Evolutionary conservation across 2,888 invertebrate genomes (phyloP).

Genomic region (Teleiodes luculella): DNA sequence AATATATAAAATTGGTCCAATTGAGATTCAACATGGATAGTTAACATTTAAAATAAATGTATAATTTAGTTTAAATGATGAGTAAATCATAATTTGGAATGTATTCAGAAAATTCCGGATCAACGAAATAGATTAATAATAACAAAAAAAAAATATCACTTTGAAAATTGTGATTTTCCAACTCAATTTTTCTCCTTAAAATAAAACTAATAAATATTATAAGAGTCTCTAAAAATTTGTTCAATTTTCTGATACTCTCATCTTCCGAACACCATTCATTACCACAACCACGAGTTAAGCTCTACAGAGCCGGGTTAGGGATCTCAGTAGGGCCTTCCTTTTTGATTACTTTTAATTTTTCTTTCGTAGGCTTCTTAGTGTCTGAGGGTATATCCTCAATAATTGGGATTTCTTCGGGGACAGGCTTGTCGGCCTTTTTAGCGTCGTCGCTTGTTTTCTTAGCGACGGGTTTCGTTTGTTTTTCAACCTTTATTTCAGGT

Average conservation of each 20-base stretch:
- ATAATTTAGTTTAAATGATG: not conserved
- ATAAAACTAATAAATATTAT: not conserved
- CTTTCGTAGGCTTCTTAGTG: conserved; percentile 70
- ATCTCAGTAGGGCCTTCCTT: conserved; percentile 76
- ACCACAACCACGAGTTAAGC: not conserved
- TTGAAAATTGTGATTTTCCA: too few relatives aligned
- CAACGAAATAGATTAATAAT: not conserved
- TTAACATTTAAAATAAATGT: not conserved
- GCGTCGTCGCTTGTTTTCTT: conserved; percentile 14
- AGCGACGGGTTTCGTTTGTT: not conserved
- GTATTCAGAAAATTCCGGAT: not conserved
- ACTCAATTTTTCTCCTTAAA: too few relatives aligned
- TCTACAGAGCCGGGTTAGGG: conserved; percentile 53
- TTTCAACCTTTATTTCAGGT: not conserved
- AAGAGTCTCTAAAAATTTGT: not conserved
- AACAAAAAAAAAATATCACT: too few relatives aligned
- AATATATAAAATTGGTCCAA: conserved; percentile 1
- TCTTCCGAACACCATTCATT: not conserved
- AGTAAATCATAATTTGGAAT: not conserved
- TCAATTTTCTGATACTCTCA: not conserved
- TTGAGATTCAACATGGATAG: not conserved
- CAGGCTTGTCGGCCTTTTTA: conserved; percentile 20
- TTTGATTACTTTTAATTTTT: conserved; percentile 80
- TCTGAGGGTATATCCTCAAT: conserved; percentile 76
- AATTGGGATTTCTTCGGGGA: conserved; percentile 64